phyloP scores from a whole-genome alignment of 2,888 invertebrate genomes.

The Harmothoe impar region DNA sequence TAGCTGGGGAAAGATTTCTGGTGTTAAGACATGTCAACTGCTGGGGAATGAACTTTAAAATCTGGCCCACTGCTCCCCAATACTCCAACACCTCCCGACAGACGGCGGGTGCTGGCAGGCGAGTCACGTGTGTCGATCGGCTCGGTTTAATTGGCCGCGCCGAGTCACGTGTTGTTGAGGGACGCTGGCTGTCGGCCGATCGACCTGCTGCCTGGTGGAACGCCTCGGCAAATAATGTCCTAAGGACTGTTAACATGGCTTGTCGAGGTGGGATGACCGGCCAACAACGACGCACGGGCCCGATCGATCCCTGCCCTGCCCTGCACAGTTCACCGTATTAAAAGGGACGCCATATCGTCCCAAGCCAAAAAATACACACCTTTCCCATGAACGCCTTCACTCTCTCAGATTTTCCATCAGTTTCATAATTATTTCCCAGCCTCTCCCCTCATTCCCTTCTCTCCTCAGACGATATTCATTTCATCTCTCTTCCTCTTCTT shows the following conservation, averaged over 20 bases:
- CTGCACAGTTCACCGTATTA: not conserved
- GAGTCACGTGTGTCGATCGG: slow-evolving; percentile 54
- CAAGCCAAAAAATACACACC: no score
- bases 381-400: no score
- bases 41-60: no score
- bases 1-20: no score
- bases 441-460: no score
- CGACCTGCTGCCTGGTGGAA: slow-evolving; percentile 27
- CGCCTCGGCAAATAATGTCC: slow-evolving; percentile 28
- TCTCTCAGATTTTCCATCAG: no score
- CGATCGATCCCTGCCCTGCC: not conserved
- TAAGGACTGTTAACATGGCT: slow-evolving; percentile 50
- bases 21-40: no score
- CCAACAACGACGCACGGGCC: not conserved
- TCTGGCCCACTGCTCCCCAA: no score
- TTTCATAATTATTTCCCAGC: no score
- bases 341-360: no score
- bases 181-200: slow-evolving; percentile 25
- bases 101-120: slow-evolving; percentile 4
- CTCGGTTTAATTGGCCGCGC: slow-evolving; percentile 57
- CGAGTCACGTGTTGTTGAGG: slow-evolving; percentile 44
- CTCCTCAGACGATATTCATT: no score
- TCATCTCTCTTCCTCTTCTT: no score
- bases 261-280: slow-evolving; percentile 38
- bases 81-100: not conserved